Base-by-base conservation (phyloP, 1,140 invertebrate genomes). In the Sycophaga agraensis region DNA sequence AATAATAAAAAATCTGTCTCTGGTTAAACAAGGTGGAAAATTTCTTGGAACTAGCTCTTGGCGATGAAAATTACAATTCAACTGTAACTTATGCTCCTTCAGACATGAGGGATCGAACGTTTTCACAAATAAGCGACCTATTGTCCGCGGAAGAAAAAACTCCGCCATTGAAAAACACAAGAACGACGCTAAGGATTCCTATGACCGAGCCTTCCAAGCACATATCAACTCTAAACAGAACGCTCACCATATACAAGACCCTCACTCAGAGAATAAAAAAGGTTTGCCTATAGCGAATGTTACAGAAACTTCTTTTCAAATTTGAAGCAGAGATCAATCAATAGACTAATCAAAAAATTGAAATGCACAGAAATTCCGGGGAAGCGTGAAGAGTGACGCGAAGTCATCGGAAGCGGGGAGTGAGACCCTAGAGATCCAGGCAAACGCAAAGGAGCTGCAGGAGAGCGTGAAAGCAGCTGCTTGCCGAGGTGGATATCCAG, bases 401-500 rank as follows among this genome's bases (percentile, higher is more conserved):
- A 53, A 34, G 21, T 8, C 12, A 1, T 4, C 8, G 8, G 2
- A 8, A n/a, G 0, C 17, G 14, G 8, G n/a, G n/a, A n/a, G n/a
- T n/a, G 57, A 59, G 5, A 4, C 22, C n/a, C 12, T 31, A 2
- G 1, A 51, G 9, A 49, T 19, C 9, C 6, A 31, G 0, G 26
- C 40, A 11, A 62, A 49, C n/a, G 43, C 51, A 1, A n/a, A n/a
- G n/a, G 12, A 59, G 1, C 22, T 54, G 3, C 28, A 31, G 0
- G 55, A 63, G 7, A 58, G 12, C 39, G 60, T 74, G 7, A 66
- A n/a, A 73, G 28, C 46, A 72, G 7, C 69, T 82, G 1, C 42
- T 77, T 11, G 61, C 67, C 14, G 66, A 79, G 59, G 55, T 80
- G 0, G 68, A 68, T 0, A 68, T 79, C 4, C 78, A 82, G 59